Evolutionary conservation across 1,140 invertebrate genomes (phyloP), one percentile per base, ranked within the genome.

Genomic region (Diorhabda sublineata): DNA sequence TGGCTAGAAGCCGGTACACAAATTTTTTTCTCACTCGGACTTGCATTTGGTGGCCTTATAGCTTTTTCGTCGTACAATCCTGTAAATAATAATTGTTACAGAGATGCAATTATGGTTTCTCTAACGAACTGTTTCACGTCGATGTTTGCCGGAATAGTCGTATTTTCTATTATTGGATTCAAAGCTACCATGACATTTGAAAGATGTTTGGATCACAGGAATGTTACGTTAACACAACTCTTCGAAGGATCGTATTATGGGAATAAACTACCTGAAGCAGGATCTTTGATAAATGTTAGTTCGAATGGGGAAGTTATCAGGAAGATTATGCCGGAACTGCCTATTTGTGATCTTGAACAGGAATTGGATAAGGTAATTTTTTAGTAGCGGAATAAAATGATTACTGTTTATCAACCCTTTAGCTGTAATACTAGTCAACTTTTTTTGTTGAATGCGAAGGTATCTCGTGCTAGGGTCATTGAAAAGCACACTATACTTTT

Each of bases 121-220:
- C 82, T 98, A 56, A 95, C 95, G 3, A 99, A 99, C 80, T 96
- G 96, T 76, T 89, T 91, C 68, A 99, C 98, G 0, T 98, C 96
- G 6, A 92, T 99, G 88, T 98, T 99, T 80, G 97, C 97, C 66
- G 97, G 96, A 0, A 93, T 99, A 67, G 97, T 99, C 2, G 96
- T 99, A 8, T 99, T 99, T 79, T 96, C 96, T 0, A 93, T 99
- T 11, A 94, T 99, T 67, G 98, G 97, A 9, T 98, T 96, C 78
- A 98, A 97, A 82, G 94, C 94, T 0, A 92, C 91, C 0, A 90
- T 91, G 87, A 89, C 90, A 3, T 91, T 92, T 75, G 90, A 92
- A 71, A 87, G 88, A 73, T 95, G 92, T 77, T 81, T 93, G 58
- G 81, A 83, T 5, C 83, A 86, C 45, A 84, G 87, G 69, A 90